Conservation (phyloP, 2,113 vertebrate genomes). For the Rhynchomys soricoides region DNA sequence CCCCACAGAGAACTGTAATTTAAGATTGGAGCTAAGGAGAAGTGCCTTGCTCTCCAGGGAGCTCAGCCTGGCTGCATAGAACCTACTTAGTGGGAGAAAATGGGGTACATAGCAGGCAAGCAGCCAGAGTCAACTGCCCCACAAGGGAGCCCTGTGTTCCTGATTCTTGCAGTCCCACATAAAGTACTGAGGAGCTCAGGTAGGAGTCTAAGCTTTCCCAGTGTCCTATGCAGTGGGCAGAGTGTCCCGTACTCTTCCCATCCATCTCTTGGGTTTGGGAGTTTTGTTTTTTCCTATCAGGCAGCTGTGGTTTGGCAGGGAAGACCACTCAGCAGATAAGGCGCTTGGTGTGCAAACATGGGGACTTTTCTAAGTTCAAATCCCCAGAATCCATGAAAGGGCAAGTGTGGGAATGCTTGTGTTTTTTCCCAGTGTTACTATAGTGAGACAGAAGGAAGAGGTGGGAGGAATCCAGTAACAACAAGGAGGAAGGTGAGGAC, state of each 20-base stretch:
- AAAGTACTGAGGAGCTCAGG: neutral
- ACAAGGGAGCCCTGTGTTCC: neutral
- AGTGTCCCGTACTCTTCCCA: accelerated
- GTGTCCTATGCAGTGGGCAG: neutral
- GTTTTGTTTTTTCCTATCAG: neutral
- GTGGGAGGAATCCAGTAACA: too few relatives aligned
- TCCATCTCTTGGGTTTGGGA: neutral
- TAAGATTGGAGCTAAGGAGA: neutral
- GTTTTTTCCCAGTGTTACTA: neutral
- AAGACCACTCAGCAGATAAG: neutral
- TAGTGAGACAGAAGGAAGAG: neutral
- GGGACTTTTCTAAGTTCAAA: neutral
- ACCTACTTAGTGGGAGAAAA: neutral
- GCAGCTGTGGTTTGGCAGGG: neutral
- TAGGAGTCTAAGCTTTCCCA: neutral
- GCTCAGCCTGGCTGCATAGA: neutral
- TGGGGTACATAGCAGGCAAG: accelerated
- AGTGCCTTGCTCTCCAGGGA: neutral
- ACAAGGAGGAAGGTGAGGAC: neutral
- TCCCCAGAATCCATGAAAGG: neutral
- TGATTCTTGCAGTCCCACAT: neutral
- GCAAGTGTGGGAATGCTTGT: neutral
- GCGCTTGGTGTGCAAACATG: too few relatives aligned
- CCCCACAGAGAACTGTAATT: neutral
- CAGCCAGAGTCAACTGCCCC: neutral